Conservation (phyloP, 2,797 vertebrate genomes). For the Siniperca scherzeri region DNA sequence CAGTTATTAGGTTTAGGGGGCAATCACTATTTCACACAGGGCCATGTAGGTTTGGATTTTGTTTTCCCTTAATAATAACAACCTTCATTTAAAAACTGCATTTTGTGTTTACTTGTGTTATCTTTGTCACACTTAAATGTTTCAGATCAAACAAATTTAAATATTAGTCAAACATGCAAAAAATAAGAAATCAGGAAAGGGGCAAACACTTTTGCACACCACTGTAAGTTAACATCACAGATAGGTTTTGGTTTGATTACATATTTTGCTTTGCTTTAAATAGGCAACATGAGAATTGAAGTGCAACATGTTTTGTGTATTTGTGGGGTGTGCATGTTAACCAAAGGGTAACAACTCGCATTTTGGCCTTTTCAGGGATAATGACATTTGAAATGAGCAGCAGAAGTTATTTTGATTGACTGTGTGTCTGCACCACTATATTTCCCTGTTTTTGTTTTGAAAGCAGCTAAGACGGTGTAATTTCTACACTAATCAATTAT, state of each 20-base stretch:
- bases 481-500: slow-evolving; percentile 49
- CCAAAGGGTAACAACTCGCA: neutral
- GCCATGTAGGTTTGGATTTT: too few species aligned
- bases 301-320: slow-evolving; percentile 24
- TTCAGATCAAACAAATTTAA: too few species aligned
- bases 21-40: too few species aligned
- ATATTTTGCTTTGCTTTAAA: slow-evolving; percentile 45
- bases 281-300: slow-evolving; percentile 7
- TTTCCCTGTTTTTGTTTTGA: slow-evolving; percentile 28
- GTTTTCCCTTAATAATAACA: too few species aligned
- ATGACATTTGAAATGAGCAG: slow-evolving; percentile 40
- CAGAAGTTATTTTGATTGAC: slow-evolving; percentile 27
- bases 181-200: too few species aligned
- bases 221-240: slow-evolving; percentile 16
- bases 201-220: too few species aligned
- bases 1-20: too few species aligned
- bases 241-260: slow-evolving; percentile 43
- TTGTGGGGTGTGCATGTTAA: slow-evolving; percentile 22
- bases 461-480: slow-evolving; percentile 26
- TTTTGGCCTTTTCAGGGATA: neutral
- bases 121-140: too few species aligned
- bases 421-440: neutral
- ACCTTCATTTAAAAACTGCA: too few species aligned
- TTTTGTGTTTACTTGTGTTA: too few species aligned
- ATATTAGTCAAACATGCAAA: too few species aligned